Conservation (phyloP, 1,140 invertebrate genomes). For the Zaprionus lachaisei region DNA sequence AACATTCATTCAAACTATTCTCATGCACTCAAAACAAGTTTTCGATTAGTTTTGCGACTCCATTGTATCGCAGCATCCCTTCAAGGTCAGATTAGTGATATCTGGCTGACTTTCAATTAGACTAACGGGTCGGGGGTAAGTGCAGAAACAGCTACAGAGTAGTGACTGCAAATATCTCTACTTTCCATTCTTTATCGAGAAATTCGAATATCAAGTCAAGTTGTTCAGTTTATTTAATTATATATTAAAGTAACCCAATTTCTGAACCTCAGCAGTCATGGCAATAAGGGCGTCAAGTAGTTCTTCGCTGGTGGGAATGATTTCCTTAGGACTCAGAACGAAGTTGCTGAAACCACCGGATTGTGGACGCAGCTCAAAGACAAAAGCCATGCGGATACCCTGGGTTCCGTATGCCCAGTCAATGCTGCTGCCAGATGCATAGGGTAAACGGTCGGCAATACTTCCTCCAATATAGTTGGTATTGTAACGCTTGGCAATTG, state of each 20-base stretch:
- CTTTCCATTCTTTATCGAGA: too few species aligned
- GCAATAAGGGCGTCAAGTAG: background rate
- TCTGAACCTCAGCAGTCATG: background rate
- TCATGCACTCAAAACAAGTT: conserved; percentile 36
- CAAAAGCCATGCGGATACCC: background rate
- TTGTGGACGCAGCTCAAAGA: background rate
- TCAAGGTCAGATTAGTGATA: conserved; percentile 5
- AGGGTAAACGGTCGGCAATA: conserved; percentile 74
- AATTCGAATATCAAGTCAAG: background rate
- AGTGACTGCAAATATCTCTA: too few species aligned
- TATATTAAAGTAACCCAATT: background rate
- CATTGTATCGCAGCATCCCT: background rate
- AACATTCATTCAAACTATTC: conserved; percentile 61
- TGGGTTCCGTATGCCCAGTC: conserved; percentile 89
- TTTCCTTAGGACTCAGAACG: background rate
- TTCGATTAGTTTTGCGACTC: conserved; percentile 8
- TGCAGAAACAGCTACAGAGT: background rate
- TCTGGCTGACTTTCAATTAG: conserved; percentile 24
- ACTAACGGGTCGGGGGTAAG: background rate
- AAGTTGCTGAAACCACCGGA: accelerated
- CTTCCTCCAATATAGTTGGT: conserved; percentile 85
- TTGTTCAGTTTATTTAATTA: background rate
- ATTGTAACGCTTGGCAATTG: conserved; percentile 82
- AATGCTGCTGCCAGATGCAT: conserved; percentile 85
- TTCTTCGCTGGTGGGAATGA: background rate